Base-by-base conservation (phyloP, 2,113 vertebrate genomes). In the Pluvialis apricaria region DNA sequence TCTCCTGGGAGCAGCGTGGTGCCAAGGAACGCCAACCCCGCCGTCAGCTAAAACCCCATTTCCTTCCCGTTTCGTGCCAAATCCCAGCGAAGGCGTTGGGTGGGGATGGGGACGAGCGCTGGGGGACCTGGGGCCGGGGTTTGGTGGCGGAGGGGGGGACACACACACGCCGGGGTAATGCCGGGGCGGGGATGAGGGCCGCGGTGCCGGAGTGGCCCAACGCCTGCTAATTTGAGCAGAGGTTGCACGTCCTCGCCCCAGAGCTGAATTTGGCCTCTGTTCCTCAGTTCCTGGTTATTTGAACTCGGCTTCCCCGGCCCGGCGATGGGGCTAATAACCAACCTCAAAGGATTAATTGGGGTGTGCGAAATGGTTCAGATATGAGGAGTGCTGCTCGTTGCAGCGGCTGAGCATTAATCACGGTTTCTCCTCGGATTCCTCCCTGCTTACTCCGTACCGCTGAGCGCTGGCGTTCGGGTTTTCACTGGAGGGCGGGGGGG, bases 331-430 rank as follows among this genome's bases (percentile, higher is more conserved):
- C 87, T 95, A 80, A 83, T 77, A 11, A 90, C 36, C 73, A 6
- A 38, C 79, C 96, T 83, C 42, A 21, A 38, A 90, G 84, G 82
- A 76, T 92, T 92, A 88, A 93, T 94, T 95, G 96, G 94, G 82
- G 65, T 70, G 93, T 85, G 90, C 11, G 82, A 79, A 87, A 87
- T 38, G 96, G 72, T 44, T 92, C 81, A 62, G 91, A 73, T 64
- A 92, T 58, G 88, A 78, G 84, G 82, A 94, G 92, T 40, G 57
- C 81, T 86, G 94, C 89, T 38, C 49, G 3, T 12, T 8, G 32
- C 69, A 54, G 82, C 52, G 40, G 57, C 70, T 15, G 45, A 5
- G 78, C 70, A 24, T 94, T 90, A 90, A 83, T 97, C 95, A 72
- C 45, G 91, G 88, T 47, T 94, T 83, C 90, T 90, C 82, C 70